Evolutionary conservation across 2,113 vertebrate species (phyloP).

Genomic region (Hydropotes inermis): DNA sequence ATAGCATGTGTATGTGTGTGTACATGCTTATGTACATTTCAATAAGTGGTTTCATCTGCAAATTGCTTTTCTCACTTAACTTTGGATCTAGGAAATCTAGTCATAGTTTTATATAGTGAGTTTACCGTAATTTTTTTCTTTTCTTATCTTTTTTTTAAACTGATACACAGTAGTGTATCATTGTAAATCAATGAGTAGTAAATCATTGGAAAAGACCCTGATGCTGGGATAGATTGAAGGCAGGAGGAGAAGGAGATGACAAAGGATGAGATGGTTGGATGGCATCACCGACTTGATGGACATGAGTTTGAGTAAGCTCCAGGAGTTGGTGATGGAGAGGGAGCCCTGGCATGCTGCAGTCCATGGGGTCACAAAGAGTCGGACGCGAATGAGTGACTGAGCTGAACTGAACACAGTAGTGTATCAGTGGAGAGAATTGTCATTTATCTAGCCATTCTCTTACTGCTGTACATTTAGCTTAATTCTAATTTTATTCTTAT

Average conservation of each 20-base stretch:
- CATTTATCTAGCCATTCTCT: background rate
- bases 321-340: background rate
- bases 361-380: background rate
- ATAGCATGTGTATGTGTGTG: accelerated
- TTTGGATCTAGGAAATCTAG: background rate
- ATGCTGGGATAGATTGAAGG: background rate
- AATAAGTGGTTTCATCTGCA: background rate
- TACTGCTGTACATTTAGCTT: background rate
- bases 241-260: background rate
- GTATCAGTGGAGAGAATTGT: background rate
- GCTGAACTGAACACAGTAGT: background rate
- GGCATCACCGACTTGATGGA: background rate
- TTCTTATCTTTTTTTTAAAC: background rate
- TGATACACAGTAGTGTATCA: background rate
- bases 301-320: background rate
- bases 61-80: background rate
- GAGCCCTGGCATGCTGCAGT: background rate
- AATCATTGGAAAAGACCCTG: background rate
- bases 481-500: background rate
- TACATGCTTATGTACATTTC: background rate
- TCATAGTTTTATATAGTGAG: background rate
- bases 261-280: background rate
- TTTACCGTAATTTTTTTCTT: background rate
- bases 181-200: background rate
- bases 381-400: background rate